Percentiles rank a stretch among this genome's conserved stretches.
Conservation (phyloP, 2,113 vertebrate species). For the Carassius auratus region DNA sequence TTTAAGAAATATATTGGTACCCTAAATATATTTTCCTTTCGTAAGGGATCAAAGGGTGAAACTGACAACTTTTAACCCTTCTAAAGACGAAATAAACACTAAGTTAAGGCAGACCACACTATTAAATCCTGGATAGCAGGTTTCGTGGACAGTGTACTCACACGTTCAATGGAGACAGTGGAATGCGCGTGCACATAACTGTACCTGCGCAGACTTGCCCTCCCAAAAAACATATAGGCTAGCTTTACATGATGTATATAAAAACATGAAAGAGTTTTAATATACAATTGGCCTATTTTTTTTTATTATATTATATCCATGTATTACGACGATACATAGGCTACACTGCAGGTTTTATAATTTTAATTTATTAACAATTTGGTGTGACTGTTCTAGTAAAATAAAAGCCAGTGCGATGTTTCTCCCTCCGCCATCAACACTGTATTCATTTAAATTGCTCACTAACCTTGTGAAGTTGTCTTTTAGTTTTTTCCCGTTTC, state of each 20-base stretch:
- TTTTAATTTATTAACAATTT: background rate
- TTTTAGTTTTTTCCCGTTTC: background rate
- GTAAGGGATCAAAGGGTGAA: background rate
- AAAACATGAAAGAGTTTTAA: background rate
- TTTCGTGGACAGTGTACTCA: background rate
- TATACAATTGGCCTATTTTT: background rate
- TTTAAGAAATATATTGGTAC: no score
- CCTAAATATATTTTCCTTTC: no score
- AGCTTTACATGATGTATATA: background rate
- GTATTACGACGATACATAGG: background rate
- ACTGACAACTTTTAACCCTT: background rate
- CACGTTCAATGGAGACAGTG: constrained; percentile 54
- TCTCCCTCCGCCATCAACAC: background rate
- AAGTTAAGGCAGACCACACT: background rate
- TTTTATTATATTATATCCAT: background rate
- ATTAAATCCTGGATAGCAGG: background rate
- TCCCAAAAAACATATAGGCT: constrained; percentile 14
- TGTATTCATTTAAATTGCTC: background rate
- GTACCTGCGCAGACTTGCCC: constrained; percentile 75
- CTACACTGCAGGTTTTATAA: background rate
- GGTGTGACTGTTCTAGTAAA: background rate
- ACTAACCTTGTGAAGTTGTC: constrained; percentile 43
- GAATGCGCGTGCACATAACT: constrained; percentile 70
- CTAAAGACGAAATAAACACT: background rate
- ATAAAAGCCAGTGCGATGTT: background rate